Evolutionary conservation across 2,888 invertebrate species (phyloP).

Genomic region (Resseliella maxima): DNA sequence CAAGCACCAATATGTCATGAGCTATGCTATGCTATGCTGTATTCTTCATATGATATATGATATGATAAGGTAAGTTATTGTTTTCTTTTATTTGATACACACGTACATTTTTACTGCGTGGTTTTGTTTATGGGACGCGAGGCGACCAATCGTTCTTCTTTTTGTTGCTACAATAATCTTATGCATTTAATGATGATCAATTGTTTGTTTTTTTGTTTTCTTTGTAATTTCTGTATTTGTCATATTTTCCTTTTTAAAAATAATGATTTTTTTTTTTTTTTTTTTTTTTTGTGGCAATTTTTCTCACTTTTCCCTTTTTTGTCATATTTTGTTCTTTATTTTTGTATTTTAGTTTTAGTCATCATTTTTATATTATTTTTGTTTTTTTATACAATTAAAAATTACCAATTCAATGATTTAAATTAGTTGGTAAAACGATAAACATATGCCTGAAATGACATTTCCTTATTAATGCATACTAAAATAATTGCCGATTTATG

Average conservation of each 20-base stretch:
- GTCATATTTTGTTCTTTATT: not conserved
- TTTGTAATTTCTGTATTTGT: too few species aligned
- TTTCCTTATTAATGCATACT: slow-evolving; percentile 33
- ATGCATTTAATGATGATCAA: not conserved
- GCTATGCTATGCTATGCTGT: too few species aligned
- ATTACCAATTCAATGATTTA: not conserved
- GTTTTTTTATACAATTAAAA: not conserved
- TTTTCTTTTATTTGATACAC: too few species aligned
- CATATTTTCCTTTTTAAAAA: not conserved
- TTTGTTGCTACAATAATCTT: not conserved
- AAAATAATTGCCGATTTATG: slow-evolving; percentile 17
- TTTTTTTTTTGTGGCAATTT: too few species aligned
- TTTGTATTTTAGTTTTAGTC: not conserved
- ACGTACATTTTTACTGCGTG: too few species aligned
- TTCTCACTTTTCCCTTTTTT: too few species aligned
- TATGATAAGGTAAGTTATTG: too few species aligned
- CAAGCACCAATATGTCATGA: too few species aligned
- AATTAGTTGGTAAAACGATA: slow-evolving; percentile 23
- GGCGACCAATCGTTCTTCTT: too few species aligned
- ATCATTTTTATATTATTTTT: not conserved
- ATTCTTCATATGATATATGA: too few species aligned
- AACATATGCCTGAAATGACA: slow-evolving; percentile 48
- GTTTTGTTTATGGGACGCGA: not conserved
- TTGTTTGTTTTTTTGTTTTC: not conserved
- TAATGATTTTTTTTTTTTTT: not conserved